Evolutionary conservation across 2,797 vertebrate genomes (phyloP).

Genomic region (Sarcophilus harrisii): DNA sequence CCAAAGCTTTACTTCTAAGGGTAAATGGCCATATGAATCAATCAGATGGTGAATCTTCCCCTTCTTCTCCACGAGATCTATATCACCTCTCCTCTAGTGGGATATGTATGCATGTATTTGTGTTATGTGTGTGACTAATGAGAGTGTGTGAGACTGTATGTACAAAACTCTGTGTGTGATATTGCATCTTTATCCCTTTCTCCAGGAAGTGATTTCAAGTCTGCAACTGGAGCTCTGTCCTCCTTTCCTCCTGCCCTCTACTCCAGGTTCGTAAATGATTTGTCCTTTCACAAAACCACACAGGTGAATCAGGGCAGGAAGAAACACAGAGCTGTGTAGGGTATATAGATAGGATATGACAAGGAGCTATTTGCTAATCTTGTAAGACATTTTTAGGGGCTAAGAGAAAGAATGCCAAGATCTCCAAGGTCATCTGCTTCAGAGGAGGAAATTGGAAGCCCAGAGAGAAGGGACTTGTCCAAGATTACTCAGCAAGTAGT

Average conservation of each 20-base stretch:
- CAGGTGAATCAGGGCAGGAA: conserved; percentile 81
- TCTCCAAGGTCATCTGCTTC: background rate
- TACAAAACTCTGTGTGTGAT: background rate
- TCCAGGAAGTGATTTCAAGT: conserved; percentile 82
- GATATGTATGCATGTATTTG: background rate
- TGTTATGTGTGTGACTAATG: no score
- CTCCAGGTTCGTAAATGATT: conserved; percentile 83
- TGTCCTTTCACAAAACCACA: background rate
- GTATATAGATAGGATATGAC: background rate
- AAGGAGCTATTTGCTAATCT: background rate
- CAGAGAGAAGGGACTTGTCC: background rate
- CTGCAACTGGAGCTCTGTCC: conserved; percentile 88
- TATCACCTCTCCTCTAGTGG: background rate
- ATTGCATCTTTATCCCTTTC: background rate
- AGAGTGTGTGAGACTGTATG: background rate
- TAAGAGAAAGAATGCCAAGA: background rate
- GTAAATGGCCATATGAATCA: background rate
- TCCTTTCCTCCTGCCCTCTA: conserved; percentile 84
- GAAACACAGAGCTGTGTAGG: conserved; percentile 89
- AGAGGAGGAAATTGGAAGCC: background rate
- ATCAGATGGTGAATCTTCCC: background rate
- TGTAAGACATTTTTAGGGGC: background rate
- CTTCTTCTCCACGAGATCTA: background rate
- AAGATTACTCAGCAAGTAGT: background rate
- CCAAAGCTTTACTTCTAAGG: background rate